Conservation (phyloP, 2,888 invertebrate species). For the Listrodromus nycthemerus region DNA sequence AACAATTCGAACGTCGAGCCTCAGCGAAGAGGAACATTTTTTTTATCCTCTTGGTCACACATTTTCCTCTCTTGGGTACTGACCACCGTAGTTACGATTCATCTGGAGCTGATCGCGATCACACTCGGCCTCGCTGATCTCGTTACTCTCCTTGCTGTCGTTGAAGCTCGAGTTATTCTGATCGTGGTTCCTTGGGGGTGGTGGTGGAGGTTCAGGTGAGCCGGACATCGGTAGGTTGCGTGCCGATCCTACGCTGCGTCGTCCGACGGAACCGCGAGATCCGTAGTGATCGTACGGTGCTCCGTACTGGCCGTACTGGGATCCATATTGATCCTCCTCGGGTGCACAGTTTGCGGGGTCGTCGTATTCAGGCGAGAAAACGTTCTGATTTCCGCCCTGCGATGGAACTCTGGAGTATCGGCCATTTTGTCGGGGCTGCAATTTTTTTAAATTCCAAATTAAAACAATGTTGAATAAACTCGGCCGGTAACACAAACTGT, state of each 20-base stretch:
- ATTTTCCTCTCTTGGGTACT: constrained; percentile 79
- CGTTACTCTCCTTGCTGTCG: constrained; percentile 97
- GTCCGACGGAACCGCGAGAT: constrained; percentile 91
- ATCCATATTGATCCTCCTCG: constrained; percentile 96
- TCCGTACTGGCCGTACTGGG: constrained; percentile 92
- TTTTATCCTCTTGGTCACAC: background rate
- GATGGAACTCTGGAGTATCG: constrained; percentile 91
- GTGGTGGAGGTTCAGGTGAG: constrained; percentile 89
- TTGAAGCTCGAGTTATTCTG: constrained; percentile 92
- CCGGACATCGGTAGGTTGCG: constrained; percentile 87
- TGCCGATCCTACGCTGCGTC: constrained; percentile 87
- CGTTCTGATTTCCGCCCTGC: constrained; percentile 87
- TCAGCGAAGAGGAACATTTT: background rate
- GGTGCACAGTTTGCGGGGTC: constrained; percentile 97
- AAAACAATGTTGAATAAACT: background rate
- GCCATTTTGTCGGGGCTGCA: constrained; percentile 88
- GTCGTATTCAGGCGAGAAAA: constrained; percentile 93
- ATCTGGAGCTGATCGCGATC: constrained; percentile 91
- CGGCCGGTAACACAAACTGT: too few species aligned
- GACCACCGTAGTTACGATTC: constrained; percentile 94
- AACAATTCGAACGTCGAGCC: constrained; percentile 1
- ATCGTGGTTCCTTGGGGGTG: constrained; percentile 93
- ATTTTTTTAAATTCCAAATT: background rate
- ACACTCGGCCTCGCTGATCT: constrained; percentile 97
- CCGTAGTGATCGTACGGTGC: constrained; percentile 96